Evolutionary conservation across 2,797 vertebrate species (phyloP).

Genomic region (Lacerta viridis): DNA sequence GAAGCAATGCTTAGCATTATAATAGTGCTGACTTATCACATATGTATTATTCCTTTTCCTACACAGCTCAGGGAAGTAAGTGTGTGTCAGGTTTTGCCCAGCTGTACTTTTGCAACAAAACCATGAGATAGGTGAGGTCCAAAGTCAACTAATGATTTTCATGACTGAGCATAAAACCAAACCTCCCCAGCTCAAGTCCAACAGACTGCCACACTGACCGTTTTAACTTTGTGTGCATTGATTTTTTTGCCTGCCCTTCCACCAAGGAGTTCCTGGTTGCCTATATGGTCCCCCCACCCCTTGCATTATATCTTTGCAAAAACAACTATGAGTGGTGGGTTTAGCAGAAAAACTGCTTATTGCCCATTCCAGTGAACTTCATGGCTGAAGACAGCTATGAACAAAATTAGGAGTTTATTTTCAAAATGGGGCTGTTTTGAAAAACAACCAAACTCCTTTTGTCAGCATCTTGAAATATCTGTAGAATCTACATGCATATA

Average conservation of each 20-base stretch:
- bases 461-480: too few species aligned
- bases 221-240: neutral
- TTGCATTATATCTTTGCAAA: neutral
- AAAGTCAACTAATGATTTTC: neutral
- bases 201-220: neutral
- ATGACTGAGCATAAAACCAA: neutral
- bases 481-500: too few species aligned
- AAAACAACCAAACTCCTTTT: too few species aligned
- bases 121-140: neutral
- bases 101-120: neutral
- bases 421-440: too few species aligned
- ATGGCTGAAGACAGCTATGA: neutral
- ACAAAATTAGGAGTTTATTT: too few species aligned
- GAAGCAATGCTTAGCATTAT: slow-evolving; percentile 56
- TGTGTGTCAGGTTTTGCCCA: neutral
- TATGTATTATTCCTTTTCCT: slow-evolving; percentile 22
- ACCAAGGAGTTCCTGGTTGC: neutral
- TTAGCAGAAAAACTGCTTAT: neutral
- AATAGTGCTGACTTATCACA: slow-evolving; percentile 18
- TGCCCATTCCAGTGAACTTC: neutral
- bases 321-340: neutral
- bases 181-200: neutral
- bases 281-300: neutral
- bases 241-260: neutral
- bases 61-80: neutral